Evolutionary conservation across 2,113 vertebrate genomes (phyloP).

Genomic region (Climacteris rufus): DNA sequence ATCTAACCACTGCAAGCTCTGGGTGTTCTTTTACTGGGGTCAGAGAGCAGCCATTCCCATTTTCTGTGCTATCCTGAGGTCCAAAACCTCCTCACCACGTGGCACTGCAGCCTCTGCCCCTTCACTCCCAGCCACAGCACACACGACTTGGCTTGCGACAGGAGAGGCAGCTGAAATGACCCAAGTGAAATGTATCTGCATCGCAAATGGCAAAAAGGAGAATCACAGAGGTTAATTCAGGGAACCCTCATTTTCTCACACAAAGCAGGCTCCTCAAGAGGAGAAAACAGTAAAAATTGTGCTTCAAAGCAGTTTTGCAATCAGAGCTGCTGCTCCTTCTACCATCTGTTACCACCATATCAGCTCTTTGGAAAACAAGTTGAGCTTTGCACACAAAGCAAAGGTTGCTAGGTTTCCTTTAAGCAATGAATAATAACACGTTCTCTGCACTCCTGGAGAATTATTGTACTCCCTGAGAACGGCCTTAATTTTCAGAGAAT

Average conservation of each 20-base stretch:
- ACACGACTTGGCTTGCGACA: not conserved
- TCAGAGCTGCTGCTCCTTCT: not conserved
- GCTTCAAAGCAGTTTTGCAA: not conserved
- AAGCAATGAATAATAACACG: slow-evolving; percentile 25
- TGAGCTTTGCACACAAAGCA: not conserved
- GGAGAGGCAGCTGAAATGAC: not conserved
- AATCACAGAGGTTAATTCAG: not conserved
- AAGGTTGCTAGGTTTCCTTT: slow-evolving; percentile 56
- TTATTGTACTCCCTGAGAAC: slow-evolving; percentile 22
- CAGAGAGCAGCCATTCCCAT: not conserved
- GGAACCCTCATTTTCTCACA: not conserved
- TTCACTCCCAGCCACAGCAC: not conserved
- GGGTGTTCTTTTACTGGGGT: not conserved
- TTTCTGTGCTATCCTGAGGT: not conserved
- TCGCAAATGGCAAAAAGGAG: not conserved
- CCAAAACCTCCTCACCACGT: not conserved
- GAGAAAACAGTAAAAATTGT: not conserved
- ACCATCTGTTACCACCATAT: not conserved
- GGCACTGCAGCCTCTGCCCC: not conserved
- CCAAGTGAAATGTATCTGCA: not conserved
- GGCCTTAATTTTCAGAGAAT: slow-evolving; percentile 35
- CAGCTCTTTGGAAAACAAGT: not conserved
- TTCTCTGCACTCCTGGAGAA: slow-evolving; percentile 18
- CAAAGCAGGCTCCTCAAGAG: not conserved
- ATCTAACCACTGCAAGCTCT: not conserved